Percentiles rank a stretch among this genome's conserved stretches.
Evolutionary conservation across 2,113 vertebrate genomes (phyloP).

Genomic region (Propithecus coquereli): DNA sequence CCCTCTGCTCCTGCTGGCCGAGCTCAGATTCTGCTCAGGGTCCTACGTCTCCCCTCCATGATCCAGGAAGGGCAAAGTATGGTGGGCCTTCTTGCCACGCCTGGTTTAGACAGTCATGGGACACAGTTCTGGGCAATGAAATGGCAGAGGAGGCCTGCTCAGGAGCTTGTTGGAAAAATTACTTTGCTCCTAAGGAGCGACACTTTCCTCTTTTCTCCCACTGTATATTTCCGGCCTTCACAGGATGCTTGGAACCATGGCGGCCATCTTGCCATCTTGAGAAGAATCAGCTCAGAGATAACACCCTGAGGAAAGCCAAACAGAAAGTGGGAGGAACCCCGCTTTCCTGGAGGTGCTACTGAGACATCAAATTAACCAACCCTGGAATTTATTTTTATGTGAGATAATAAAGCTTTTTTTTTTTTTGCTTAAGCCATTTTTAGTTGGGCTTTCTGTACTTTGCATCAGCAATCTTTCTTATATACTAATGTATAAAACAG

Average conservation of each 20-base stretch:
- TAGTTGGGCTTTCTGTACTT: not conserved
- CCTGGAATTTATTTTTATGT: not conserved
- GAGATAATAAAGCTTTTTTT: not conserved
- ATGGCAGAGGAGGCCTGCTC: not conserved
- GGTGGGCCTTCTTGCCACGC: not conserved
- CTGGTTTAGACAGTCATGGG: not conserved
- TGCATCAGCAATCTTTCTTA: not conserved
- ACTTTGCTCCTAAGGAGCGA: not conserved
- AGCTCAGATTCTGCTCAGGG: not conserved
- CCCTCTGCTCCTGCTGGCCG: rapidly evolving
- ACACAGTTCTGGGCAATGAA: not conserved
- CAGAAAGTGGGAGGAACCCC: not conserved
- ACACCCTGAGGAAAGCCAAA: not conserved
- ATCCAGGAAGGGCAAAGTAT: not conserved
- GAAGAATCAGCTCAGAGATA: not conserved
- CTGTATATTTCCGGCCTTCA: not conserved
- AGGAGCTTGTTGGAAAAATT: not conserved
- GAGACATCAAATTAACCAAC: not conserved
- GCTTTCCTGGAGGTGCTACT: not conserved
- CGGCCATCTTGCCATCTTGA: not conserved
- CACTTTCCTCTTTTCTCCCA: not conserved
- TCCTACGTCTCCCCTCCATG: not conserved
- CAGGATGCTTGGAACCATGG: not conserved
- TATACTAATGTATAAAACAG: not conserved
- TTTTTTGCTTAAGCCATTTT: not conserved